phyloP scores from a whole-genome alignment of 35 echinoderm and acorn worm species.

The Strongylocentrotus purpuratus region DNA sequence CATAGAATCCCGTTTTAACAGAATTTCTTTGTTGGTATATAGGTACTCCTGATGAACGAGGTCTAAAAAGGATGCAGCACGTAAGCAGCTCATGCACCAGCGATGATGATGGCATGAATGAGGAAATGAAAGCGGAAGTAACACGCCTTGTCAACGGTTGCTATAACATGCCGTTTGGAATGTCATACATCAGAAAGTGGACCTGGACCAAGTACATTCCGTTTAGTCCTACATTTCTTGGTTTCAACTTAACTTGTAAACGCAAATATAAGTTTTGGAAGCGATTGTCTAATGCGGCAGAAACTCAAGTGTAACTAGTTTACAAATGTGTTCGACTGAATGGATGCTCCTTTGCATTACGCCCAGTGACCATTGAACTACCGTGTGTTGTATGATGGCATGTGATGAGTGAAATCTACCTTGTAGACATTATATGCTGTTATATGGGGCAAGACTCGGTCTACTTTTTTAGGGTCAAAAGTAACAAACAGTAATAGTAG shows the following conservation, averaged over 20 bases:
- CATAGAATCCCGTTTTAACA: neutral
- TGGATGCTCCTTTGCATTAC: too few species aligned
- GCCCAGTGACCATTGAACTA: too few species aligned
- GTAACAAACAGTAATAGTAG: too few species aligned
- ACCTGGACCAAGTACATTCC: constrained; percentile 63
- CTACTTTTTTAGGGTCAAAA: too few species aligned
- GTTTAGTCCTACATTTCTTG: constrained; percentile 72
- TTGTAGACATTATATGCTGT: too few species aligned
- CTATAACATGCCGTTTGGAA: constrained; percentile 68
- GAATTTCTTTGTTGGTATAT: neutral
- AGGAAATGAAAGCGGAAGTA: constrained; percentile 15
- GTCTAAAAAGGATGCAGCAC: constrained; percentile 55
- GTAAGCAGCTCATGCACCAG: neutral
- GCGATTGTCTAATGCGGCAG: neutral
- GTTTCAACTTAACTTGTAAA: neutral
- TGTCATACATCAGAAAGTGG: constrained; percentile 52
- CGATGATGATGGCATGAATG: neutral
- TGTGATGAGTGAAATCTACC: too few species aligned
- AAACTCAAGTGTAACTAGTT: neutral
- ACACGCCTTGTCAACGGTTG: constrained; percentile 1
- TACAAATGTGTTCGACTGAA: too few species aligned
- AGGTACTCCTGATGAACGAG: constrained; percentile 76
- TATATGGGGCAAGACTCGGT: too few species aligned
- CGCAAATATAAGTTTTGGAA: neutral
- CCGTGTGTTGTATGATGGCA: too few species aligned